phyloP scores from a whole-genome alignment of 2,797 vertebrate genomes.

The Melanotaenia nigrans region DNA sequence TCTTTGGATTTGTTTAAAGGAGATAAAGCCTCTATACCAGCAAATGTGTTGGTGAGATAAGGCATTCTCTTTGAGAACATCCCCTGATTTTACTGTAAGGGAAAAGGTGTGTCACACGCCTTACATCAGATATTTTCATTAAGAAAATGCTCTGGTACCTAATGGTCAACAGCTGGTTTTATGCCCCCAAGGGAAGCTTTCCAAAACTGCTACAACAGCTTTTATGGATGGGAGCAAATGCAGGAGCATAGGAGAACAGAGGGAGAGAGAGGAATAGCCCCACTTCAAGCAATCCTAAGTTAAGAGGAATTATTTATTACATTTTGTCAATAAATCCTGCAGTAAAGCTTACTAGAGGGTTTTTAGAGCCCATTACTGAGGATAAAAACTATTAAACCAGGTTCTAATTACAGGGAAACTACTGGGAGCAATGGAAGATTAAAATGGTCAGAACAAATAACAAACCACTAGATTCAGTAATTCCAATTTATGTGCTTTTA shows the following conservation, averaged over 20 bases:
- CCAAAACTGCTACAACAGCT: constrained; percentile 31
- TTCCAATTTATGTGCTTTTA: constrained; percentile 41
- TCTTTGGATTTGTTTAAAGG: constrained; percentile 28
- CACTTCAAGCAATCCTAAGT: background rate
- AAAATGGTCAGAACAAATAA: constrained; percentile 10
- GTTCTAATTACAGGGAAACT: constrained; percentile 8
- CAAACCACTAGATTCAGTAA: constrained; percentile 25
- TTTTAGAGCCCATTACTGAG: constrained; percentile 4
- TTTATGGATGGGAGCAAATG: constrained; percentile 44
- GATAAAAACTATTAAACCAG: constrained; percentile 9
- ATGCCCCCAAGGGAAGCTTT: constrained; percentile 48
- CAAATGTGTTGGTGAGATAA: constrained; percentile 76
- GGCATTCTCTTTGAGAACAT: constrained; percentile 60
- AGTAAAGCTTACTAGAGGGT: background rate
- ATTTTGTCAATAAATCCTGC: constrained; percentile 5
- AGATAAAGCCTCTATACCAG: constrained; percentile 62
- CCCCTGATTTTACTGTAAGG: constrained; percentile 69
- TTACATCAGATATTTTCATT: constrained; percentile 82
- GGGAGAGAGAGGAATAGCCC: background rate
- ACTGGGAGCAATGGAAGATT: background rate
- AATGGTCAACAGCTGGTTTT: constrained; percentile 83
- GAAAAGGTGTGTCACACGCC: constrained; percentile 83
- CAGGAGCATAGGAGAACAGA: constrained; percentile 31
- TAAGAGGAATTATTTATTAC: constrained; percentile 10
- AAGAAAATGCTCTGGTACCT: constrained; percentile 70